A percentile compares a stretch with the other conserved stretches of the same genome.
phyloP scores from a whole-genome alignment of 2,113 vertebrate species.

The Microcebus jonahi region DNA sequence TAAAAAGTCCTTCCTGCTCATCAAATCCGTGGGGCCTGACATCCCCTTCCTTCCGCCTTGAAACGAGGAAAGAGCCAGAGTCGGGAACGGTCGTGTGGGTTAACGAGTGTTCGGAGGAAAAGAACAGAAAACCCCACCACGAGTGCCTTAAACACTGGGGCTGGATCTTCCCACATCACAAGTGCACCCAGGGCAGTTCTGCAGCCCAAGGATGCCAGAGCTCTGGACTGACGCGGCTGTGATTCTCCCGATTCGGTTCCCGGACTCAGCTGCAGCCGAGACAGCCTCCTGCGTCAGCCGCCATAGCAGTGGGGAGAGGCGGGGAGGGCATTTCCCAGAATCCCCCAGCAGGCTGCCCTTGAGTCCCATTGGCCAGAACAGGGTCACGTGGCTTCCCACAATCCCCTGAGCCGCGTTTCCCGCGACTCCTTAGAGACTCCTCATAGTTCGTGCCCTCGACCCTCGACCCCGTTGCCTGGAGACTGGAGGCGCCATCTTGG shows the following conservation, averaged over 20 bases:
- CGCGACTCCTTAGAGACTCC: rapidly evolving
- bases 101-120: background rate
- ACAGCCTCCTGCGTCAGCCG: too few species aligned
- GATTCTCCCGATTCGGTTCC: background rate
- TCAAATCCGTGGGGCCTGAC: rapidly evolving
- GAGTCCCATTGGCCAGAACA: background rate
- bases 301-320: background rate
- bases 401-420: background rate
- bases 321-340: background rate
- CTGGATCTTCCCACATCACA: background rate
- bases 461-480: too few species aligned
- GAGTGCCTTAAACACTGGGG: background rate
- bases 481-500: too few species aligned
- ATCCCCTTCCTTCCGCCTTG: background rate
- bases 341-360: background rate
- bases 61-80: rapidly evolving
- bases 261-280: background rate
- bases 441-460: too few species aligned
- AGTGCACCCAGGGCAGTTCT: too few species aligned
- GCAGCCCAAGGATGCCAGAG: background rate
- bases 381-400: background rate
- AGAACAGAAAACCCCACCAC: too few species aligned
- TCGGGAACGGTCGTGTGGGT: rapidly evolving
- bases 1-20: background rate
- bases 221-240: rapidly evolving